Percentiles rank a stretch among this genome's conserved stretches.
phyloP scores from a whole-genome alignment of 2,888 invertebrate genomes.

The Agrypnus murinus region DNA sequence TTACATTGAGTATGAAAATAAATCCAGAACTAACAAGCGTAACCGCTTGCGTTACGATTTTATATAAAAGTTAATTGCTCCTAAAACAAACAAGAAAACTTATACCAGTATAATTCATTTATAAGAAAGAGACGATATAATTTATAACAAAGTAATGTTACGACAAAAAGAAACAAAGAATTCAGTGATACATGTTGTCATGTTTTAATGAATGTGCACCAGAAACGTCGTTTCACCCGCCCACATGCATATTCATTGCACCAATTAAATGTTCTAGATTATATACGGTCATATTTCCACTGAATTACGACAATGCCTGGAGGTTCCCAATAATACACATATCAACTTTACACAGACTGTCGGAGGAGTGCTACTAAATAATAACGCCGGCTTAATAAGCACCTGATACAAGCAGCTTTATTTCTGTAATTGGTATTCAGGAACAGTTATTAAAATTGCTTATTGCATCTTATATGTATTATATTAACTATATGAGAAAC shows the following conservation, averaged over 20 bases:
- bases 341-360: constrained; percentile 59
- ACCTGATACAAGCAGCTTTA: constrained; percentile 55
- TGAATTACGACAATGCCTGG: constrained; percentile 65
- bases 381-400: constrained; percentile 59
- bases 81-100: background rate
- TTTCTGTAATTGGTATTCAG: constrained; percentile 58
- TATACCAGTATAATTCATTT: constrained; percentile 28
- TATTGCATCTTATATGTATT: constrained; percentile 46
- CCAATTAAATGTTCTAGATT: constrained; percentile 67
- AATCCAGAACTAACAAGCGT: no score
- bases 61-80: no score
- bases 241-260: constrained; percentile 64
- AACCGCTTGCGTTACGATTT: no score
- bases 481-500: background rate
- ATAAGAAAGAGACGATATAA: constrained; percentile 35
- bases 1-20: no score
- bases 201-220: constrained; percentile 50
- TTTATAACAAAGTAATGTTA: constrained; percentile 39
- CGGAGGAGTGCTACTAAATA: constrained; percentile 60
- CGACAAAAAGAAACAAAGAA: constrained; percentile 41
- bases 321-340: constrained; percentile 62
- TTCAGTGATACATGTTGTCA: constrained; percentile 45
- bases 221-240: constrained; percentile 59
- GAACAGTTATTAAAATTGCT: constrained; percentile 55
- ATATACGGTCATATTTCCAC: constrained; percentile 67